Evolutionary conservation across 2,888 invertebrate genomes (phyloP).

Genomic region (Phyllotreta cruciferae): DNA sequence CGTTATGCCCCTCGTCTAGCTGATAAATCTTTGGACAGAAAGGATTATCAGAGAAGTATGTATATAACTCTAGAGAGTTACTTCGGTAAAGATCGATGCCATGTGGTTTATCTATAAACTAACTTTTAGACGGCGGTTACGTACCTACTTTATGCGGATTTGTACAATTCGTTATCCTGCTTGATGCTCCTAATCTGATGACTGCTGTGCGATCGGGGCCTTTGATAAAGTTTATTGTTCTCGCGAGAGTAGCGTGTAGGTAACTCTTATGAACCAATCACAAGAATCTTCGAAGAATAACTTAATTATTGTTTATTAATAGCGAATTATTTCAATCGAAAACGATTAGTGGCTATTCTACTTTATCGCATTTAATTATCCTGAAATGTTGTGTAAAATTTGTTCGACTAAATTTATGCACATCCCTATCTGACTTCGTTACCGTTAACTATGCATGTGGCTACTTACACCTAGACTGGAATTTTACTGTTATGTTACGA

Average conservation of each 20-base stretch:
- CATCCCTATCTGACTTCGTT: not conserved
- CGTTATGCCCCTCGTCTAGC: slow-evolving; percentile 27
- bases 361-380: no score
- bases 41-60: slow-evolving; percentile 14
- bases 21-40: slow-evolving; percentile 39
- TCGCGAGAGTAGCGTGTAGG: not conserved
- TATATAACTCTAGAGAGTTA: not conserved
- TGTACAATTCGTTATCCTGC: no score
- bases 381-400: no score
- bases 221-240: no score
- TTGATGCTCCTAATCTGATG: no score
- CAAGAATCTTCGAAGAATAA: no score
- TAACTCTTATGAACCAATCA: not conserved
- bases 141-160: no score
- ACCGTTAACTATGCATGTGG: slow-evolving; percentile 25
- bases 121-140: not conserved
- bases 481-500: slow-evolving; percentile 38
- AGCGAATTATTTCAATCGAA: no score
- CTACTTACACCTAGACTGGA: slow-evolving; percentile 20
- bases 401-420: no score
- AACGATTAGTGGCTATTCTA: no score
- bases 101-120: slow-evolving; percentile 17
- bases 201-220: not conserved
- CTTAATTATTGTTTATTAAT: no score
- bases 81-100: slow-evolving; percentile 3